These are phyloP conservation scores for Oreochromis tanganicae DNA, from an alignment of 2,113 vertebrate species.

Conservation along the genomic window DNA sequence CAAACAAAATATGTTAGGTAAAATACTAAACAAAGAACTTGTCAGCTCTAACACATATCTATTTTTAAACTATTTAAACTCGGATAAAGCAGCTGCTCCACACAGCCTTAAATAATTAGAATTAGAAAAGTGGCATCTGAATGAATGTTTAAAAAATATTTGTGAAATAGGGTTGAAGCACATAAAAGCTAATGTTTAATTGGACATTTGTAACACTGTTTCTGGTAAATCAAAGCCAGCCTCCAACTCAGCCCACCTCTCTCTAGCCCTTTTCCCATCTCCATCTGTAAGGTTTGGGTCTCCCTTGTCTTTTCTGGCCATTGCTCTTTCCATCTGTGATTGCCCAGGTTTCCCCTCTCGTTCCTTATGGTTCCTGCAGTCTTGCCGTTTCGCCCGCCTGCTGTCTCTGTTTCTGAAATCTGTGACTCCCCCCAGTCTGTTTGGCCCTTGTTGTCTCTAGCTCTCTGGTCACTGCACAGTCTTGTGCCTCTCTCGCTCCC, in stretches of 20 bases:
- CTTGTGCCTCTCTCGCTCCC: constrained; percentile 18
- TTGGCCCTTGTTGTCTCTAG: constrained; percentile 18
- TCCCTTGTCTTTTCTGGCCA: constrained; percentile 39
- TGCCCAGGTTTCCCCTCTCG: constrained; percentile 16
- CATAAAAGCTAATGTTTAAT: not conserved
- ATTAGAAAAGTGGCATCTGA: not conserved
- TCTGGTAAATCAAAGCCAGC: not conserved
- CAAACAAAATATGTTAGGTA: not conserved
- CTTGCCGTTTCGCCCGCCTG: constrained; percentile 28
- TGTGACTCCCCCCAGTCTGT: constrained; percentile 19
- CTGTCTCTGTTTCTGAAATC: constrained; percentile 44
- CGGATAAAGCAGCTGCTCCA: not conserved
- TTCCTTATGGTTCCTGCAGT: constrained; percentile 46
- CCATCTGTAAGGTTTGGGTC: constrained; percentile 11
- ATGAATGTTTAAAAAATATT: not conserved
- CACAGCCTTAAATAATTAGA: not conserved
- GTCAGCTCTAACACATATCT: not conserved
- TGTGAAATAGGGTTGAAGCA: not conserved
- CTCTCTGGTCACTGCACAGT: constrained; percentile 27
- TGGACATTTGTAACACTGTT: not conserved
- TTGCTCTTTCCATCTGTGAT: constrained; percentile 46
- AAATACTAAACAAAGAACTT: not conserved
- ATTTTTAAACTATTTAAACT: not conserved
- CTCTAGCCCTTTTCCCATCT: not conserved
- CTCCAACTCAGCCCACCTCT: not conserved